Base-by-base conservation (phyloP, 2,888 invertebrate genomes). In the Sinodicranocentrus sp. region DNA sequence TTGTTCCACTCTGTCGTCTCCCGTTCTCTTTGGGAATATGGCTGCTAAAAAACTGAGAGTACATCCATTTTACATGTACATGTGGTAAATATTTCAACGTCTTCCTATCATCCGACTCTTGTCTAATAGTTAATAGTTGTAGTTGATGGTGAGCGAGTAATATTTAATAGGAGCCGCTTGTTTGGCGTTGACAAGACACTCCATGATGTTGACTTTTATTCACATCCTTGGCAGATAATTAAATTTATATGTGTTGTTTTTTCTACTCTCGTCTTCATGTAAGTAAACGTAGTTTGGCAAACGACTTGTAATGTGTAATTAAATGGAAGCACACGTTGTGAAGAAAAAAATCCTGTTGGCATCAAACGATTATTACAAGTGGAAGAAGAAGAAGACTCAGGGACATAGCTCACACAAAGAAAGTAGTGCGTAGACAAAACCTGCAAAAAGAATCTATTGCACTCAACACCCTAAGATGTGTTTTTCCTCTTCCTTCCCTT, bases 151-250 rank as follows among this genome's bases (percentile, higher is more conserved):
- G 76, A 76, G 59, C 77, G 72, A 77, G 76, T 77, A 77, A 72
- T 71, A 77, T 77, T 77, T 76, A 76, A 83, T 83, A 76, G 82
- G 65, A 76, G 76, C 71, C 65, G 70, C 82, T 83, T 83, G 82
- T 83, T 83, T 83, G 76, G 76, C 83, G 83, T 83, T 83, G 83
- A 83, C 83, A 83, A 83, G 83, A 77, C 83, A 83, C 83, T 83
- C 83, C 83, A 83, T 83, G 83, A 83, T 83, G 83, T 83, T 83
- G 83, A 83, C 83, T 83, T 83, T 83, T 77, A 83, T 83, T 83
- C 83, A 77, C 83, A 83, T 83, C 83, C 83, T 83, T 83, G 83
- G 83, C 83, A 83, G 83, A 83, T 83, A 83, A 83, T 83, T 83
- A 83, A 83, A 83, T 83, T 83, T 83, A 83, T 83, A 77, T 83